Evolutionary conservation across 2,113 vertebrate genomes (phyloP).

Genomic region (Chaenocephalus aceratus): DNA sequence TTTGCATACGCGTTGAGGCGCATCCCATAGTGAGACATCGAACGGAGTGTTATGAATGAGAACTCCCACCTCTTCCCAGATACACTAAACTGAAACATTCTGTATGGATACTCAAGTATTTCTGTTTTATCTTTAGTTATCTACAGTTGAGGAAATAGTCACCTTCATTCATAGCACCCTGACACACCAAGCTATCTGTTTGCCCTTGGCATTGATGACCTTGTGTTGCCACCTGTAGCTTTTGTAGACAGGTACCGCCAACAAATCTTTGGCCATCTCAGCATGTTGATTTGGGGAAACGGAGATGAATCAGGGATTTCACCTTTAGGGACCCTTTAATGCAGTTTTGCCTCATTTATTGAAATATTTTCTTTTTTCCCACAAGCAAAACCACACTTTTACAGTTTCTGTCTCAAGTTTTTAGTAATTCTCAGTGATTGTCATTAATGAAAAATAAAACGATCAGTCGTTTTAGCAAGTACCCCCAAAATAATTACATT

Average conservation of each 20-base stretch:
- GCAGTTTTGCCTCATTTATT: not conserved
- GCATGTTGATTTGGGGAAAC: no score
- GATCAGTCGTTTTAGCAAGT: no score
- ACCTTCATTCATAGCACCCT: not conserved
- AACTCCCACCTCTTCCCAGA: not conserved
- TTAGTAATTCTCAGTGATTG: not conserved
- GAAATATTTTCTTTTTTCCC: no score
- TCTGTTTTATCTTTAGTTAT: constrained; percentile 10
- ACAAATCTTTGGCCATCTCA: no score
- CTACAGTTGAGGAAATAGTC: not conserved
- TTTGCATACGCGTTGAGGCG: no score
- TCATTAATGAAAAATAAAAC: no score
- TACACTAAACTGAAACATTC: not conserved
- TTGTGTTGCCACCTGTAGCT: not conserved
- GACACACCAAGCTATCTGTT: not conserved
- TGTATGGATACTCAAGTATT: not conserved
- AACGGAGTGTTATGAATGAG: no score
- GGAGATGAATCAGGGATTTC: no score
- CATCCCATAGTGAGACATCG: no score
- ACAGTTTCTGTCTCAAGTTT: not conserved
- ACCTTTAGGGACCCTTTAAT: not conserved
- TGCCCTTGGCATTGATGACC: not conserved
- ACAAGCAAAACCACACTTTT: no score
- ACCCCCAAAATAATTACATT: no score
- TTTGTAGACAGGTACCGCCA: not conserved